phyloP scores from a whole-genome alignment of 2,888 invertebrate genomes.

The Drosophila pseudotalamancana region DNA sequence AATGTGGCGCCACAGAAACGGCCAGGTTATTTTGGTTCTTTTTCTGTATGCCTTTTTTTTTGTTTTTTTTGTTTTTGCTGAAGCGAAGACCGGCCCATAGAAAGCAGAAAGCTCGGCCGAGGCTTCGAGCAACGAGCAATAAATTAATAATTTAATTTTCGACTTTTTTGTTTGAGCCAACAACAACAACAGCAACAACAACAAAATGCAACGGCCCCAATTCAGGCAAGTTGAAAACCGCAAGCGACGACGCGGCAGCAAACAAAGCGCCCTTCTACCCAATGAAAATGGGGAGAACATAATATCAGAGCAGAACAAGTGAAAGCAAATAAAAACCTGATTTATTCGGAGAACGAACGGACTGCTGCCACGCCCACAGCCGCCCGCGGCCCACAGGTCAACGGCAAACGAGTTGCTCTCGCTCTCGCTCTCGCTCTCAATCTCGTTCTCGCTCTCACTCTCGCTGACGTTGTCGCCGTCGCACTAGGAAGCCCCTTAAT shows the following conservation, averaged over 20 bases:
- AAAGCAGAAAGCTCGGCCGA: constrained; percentile 23
- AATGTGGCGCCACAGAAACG: constrained; percentile 54
- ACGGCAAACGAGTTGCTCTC: constrained; percentile 28
- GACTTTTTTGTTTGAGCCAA: constrained; percentile 72
- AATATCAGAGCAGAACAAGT: constrained; percentile 72
- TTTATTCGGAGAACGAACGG: constrained; percentile 53
- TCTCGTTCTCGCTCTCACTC: constrained; percentile 11
- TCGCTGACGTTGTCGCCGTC: constrained; percentile 37
- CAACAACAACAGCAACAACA: constrained; percentile 38
- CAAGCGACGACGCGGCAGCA: constrained; percentile 56
- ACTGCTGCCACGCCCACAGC: constrained; percentile 14
- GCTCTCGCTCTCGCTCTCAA: constrained; percentile 10
- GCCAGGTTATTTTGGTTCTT: constrained; percentile 37
- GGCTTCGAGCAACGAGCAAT: constrained; percentile 63
- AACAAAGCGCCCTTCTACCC: constrained; percentile 40
- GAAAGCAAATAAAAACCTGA: constrained; percentile 78
- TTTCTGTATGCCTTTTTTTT: constrained; percentile 22
- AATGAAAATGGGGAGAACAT: constrained; percentile 44
- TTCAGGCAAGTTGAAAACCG: constrained; percentile 38
- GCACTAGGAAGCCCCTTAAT: constrained; percentile 59
- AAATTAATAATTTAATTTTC: constrained; percentile 82
- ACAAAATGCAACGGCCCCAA: constrained; percentile 46
- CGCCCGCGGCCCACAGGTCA: constrained; percentile 29
- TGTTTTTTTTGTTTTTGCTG: constrained; percentile 15
- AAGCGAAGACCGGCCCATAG: constrained; percentile 40